Evolutionary conservation across 2,888 invertebrate genomes (phyloP), one percentile per base, ranked within the genome.

Genomic region (Thyatira batis): DNA sequence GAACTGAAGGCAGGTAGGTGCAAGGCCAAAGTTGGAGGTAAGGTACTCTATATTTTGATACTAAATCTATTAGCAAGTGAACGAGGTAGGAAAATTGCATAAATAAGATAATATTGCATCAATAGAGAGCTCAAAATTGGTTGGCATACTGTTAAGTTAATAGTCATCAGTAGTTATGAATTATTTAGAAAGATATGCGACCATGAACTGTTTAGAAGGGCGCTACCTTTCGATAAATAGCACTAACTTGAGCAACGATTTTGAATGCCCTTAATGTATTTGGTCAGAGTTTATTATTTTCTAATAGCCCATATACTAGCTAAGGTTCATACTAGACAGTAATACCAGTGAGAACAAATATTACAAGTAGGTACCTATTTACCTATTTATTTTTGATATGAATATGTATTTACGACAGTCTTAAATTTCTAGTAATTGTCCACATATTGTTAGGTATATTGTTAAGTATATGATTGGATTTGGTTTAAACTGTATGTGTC

Each of bases 171-270:
- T 20, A 27, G 10, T 27, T 20, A 65, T 53, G 58, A 58, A 66
- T 69, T 54, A 52, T 61, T 52, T 64, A 64, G 60, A 68, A 63
- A 77, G 68, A 66, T 63, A 59, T 13, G 71, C 67, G 80, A 69
- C 78, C 80, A 61, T 80, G 81, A 81, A 77, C 79, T 72, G 65
- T 77, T 77, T 79, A 79, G 78, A 81, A 79, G 76, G 80, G 79
- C 68, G 67, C 60, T 58, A 53, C 57, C 62, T 65, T 55, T 58
- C 23, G 28, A 20, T 17, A 27, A 39, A 25, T 13, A 23, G 9
- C 46, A 46, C 20, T 45, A 11, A 9, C 27, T 27, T 20, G 9
- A 27, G 27, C 39, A 39, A 39, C 13, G 17, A 17, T 39, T 39
- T 17, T 39, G 8, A 17, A 17, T 17, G 39, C 13, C 39, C 39